Conservation (phyloP, 2,113 vertebrate genomes). For the Gallinago undulata region DNA sequence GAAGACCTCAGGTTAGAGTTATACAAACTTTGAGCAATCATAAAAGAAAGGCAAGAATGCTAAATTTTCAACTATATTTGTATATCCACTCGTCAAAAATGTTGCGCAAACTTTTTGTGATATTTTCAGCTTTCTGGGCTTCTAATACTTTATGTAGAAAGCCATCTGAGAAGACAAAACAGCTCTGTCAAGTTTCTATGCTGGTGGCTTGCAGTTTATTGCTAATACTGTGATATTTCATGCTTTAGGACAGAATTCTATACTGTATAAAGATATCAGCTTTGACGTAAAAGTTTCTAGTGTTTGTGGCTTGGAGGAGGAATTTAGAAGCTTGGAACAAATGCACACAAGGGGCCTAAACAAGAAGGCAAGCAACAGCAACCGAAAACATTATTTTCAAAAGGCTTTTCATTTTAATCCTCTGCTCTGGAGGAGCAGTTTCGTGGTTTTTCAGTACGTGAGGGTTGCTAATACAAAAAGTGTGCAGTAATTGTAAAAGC, state of each 20-base stretch:
- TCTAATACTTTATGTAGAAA: background rate
- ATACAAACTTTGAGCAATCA: background rate
- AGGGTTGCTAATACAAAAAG: constrained; percentile 6
- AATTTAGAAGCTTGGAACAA: background rate
- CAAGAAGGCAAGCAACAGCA: background rate
- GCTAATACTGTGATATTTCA: background rate
- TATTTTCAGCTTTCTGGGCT: background rate
- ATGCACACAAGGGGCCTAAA: background rate
- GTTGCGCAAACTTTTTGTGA: background rate
- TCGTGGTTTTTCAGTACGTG: background rate
- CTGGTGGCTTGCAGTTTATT: background rate
- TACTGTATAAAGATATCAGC: background rate
- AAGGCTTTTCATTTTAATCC: background rate
- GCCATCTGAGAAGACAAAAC: background rate
- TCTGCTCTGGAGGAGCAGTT: background rate
- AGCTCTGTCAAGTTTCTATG: background rate
- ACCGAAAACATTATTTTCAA: background rate
- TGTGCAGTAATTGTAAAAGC: constrained; percentile 2
- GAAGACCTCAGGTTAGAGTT: background rate
- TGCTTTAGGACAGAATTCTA: background rate
- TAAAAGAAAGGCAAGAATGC: background rate
- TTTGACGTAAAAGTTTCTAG: background rate
- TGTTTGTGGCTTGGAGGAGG: background rate
- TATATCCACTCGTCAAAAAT: background rate
- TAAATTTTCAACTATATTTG: background rate